A percentile compares a stretch with the other conserved stretches of the same genome.
phyloP scores from a whole-genome alignment of 1,140 invertebrate species.

The Drosophila carrolli region DNA sequence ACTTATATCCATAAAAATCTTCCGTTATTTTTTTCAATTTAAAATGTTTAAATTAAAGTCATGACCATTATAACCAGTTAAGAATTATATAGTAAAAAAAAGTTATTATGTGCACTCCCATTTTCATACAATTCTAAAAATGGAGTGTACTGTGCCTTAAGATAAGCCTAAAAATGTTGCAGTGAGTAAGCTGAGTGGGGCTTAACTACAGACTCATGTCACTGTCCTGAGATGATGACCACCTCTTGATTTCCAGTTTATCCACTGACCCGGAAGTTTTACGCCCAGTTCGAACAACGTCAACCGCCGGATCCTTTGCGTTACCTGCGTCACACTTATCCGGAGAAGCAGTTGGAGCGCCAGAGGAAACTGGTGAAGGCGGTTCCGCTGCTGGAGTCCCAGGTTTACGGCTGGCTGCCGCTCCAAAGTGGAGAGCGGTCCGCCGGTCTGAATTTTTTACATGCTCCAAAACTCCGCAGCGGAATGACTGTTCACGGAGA shows the following conservation, averaged over 20 bases:
- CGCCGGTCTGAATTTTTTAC: constrained; percentile 63
- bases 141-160: no score
- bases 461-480: constrained; percentile 73
- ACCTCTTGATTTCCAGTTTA: constrained; percentile 43
- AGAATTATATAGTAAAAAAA: no score
- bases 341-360: constrained; percentile 39
- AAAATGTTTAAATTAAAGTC: no score
- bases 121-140: no score
- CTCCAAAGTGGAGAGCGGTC: constrained; percentile 24
- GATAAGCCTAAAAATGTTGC: no score
- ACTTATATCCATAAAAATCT: no score
- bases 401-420: constrained; percentile 76
- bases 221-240: not conserved
- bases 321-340: constrained; percentile 29
- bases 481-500: constrained; percentile 76
- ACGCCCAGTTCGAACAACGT: constrained; percentile 60
- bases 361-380: constrained; percentile 18
- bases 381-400: constrained; percentile 61
- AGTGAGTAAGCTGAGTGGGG: no score
- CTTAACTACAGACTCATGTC: not conserved
- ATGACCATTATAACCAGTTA: no score
- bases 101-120: no score
- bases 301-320: constrained; percentile 26
- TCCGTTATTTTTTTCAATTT: no score
- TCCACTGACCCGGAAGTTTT: constrained; percentile 72